Percentiles rank a stretch among this genome's conserved stretches.
Conservation (phyloP, 2,888 invertebrate genomes). For the Apodemia mormo region DNA sequence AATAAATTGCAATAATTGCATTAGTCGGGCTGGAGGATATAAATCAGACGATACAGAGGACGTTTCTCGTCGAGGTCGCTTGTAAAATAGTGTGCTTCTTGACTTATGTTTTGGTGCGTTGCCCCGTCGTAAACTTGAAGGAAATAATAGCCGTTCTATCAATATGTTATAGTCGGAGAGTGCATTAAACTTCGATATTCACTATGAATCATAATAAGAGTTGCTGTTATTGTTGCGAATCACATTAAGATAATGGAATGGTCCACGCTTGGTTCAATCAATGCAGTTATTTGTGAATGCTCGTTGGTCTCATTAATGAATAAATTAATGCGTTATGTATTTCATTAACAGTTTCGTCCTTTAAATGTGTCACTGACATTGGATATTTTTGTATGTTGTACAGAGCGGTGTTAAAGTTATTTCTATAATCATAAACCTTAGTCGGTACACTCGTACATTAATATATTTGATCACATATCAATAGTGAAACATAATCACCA, state of each 20-base stretch:
- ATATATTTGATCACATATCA: too few relatives aligned
- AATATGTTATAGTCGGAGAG: slow-evolving; percentile 40
- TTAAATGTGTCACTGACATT: neutral
- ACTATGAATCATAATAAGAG: slow-evolving; percentile 38
- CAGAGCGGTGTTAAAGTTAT: too few relatives aligned
- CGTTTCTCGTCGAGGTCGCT: slow-evolving; percentile 48
- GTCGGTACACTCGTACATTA: too few relatives aligned
- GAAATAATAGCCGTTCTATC: slow-evolving; percentile 45
- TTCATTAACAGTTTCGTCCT: neutral
- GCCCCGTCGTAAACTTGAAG: slow-evolving; percentile 44
- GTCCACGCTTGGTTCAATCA: slow-evolving; percentile 13
- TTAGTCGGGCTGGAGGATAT: slow-evolving; percentile 63
- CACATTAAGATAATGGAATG: slow-evolving; percentile 18
- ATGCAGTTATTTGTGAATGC: slow-evolving; percentile 15
- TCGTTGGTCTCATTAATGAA: slow-evolving; percentile 6
- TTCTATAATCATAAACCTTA: too few relatives aligned
- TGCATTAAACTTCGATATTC: slow-evolving; percentile 41
- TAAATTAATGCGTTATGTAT: neutral
- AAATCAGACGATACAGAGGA: slow-evolving; percentile 59
- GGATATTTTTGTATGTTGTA: too few relatives aligned
- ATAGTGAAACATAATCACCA: too few relatives aligned
- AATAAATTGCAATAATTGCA: slow-evolving; percentile 80
- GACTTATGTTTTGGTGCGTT: slow-evolving; percentile 44
- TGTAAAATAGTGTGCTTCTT: slow-evolving; percentile 41
- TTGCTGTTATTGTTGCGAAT: slow-evolving; percentile 34